A percentile compares a stretch with the other conserved stretches of the same genome.
Conservation (phyloP, 1,140 invertebrate species). For the Brachionus asplanchnoidis region DNA sequence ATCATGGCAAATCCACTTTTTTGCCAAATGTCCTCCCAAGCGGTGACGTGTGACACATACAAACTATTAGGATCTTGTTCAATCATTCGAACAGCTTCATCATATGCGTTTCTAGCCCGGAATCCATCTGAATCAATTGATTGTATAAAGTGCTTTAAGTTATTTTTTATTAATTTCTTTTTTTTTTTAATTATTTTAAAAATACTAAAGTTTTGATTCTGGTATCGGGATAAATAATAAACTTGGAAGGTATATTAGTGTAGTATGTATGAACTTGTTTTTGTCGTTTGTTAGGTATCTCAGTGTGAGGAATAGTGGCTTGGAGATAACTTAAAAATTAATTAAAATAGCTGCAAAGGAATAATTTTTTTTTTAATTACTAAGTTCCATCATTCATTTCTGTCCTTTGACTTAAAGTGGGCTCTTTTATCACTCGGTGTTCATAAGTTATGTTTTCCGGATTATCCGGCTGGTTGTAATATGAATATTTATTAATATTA, state of each 20-base stretch:
- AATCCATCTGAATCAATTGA: slow-evolving; percentile 15
- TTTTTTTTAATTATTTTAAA: neutral
- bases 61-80: slow-evolving; percentile 36
- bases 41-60: neutral
- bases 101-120: slow-evolving; percentile 26
- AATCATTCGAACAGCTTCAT: slow-evolving; percentile 6
- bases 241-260: slow-evolving; percentile 21
- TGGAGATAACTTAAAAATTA: slow-evolving; percentile 25
- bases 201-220: slow-evolving; percentile 20
- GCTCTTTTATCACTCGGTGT: neutral
- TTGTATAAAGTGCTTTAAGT: slow-evolving; percentile 35
- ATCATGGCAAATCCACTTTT: slow-evolving; percentile 18
- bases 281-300: slow-evolving; percentile 13
- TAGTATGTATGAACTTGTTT: slow-evolving; percentile 41
- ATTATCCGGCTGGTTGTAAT: neutral
- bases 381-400: slow-evolving; percentile 38
- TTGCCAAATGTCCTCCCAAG: slow-evolving; percentile 40
- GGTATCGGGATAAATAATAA: slow-evolving; percentile 31
- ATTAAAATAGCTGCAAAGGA: neutral
- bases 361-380: neutral
- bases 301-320: slow-evolving; percentile 3
- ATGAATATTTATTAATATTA: neutral
- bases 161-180: neutral
- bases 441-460: slow-evolving; percentile 31
- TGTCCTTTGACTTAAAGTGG: neutral